Percentiles rank a stretch among this genome's conserved stretches.
Evolutionary conservation across 2,888 invertebrate species (phyloP).

Genomic region (Terebella lapidaria): DNA sequence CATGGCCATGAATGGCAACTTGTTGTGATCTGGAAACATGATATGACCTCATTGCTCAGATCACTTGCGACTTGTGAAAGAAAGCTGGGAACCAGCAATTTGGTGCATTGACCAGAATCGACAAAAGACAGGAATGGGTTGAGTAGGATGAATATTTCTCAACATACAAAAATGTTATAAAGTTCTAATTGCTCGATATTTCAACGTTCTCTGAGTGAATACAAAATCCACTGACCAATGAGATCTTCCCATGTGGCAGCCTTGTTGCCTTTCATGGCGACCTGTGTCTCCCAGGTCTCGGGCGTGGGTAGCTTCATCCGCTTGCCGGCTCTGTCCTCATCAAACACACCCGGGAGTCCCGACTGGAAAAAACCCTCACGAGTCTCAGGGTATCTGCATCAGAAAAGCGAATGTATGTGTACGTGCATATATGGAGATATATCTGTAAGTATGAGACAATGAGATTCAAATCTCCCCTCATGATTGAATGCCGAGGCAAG

Average conservation of each 20-base stretch:
- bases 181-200: no score
- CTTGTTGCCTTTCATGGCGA: slow-evolving; percentile 55
- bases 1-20: slow-evolving; percentile 58
- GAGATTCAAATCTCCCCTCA: neutral
- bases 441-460: neutral
- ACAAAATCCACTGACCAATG: slow-evolving; percentile 50
- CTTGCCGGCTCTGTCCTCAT: slow-evolving; percentile 50
- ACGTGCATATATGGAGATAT: neutral
- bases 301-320: slow-evolving; percentile 56
- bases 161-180: no score
- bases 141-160: no score
- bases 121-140: no score
- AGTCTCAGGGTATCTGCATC: slow-evolving; percentile 50
- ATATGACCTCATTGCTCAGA: no score
- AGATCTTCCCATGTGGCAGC: slow-evolving; percentile 54
- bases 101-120: no score
- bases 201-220: no score
- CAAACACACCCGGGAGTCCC: slow-evolving; percentile 52
- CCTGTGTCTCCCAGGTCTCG: slow-evolving; percentile 57
- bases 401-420: neutral
- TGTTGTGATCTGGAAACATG: slow-evolving; percentile 53
- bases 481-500: no score
- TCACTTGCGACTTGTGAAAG: no score
- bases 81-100: no score
- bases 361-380: slow-evolving; percentile 48